These are phyloP conservation scores for Drosophila acutilabella DNA, from an alignment of 2,888 invertebrate species.

Conservation along the genomic window DNA sequence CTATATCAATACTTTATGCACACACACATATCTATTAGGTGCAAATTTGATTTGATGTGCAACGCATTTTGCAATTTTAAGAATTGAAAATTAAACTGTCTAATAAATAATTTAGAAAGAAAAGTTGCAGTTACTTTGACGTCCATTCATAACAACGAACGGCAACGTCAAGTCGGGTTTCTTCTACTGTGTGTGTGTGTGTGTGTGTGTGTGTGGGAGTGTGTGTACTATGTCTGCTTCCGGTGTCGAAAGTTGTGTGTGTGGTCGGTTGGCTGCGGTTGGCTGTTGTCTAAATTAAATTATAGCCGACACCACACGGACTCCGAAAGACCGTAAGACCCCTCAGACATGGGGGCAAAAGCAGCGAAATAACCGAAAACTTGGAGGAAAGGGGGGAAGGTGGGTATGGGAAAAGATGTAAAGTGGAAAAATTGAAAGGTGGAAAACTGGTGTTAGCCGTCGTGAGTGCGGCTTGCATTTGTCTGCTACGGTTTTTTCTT, in stretches of 20 bases:
- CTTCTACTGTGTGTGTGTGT: slow-evolving; percentile 5
- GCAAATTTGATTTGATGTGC: slow-evolving; percentile 37
- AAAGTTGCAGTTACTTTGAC: slow-evolving; percentile 43
- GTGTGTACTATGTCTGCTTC: slow-evolving; percentile 31
- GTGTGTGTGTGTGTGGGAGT: background rate
- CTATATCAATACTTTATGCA: background rate
- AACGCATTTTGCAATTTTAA: slow-evolving; percentile 48
- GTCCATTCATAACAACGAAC: slow-evolving; percentile 41
- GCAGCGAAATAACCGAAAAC: background rate
- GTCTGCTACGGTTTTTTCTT: slow-evolving; percentile 28
- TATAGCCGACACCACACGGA: slow-evolving; percentile 56
- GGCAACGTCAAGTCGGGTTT: slow-evolving; percentile 38
- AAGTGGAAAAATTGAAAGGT: background rate
- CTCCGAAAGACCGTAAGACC: slow-evolving; percentile 9
- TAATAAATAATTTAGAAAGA: slow-evolving; percentile 56
- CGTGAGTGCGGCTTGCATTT: slow-evolving; percentile 45
- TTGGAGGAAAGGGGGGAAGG: background rate
- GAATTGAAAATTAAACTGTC: slow-evolving; percentile 63
- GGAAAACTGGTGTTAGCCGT: too few relatives aligned
- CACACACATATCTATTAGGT: slow-evolving; percentile 12
- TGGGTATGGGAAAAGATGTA: background rate
- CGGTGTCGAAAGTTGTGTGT: slow-evolving; percentile 30
- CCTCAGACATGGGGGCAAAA: background rate
- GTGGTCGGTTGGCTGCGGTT: slow-evolving; percentile 46
- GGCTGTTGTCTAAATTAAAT: slow-evolving; percentile 67